Evolutionary conservation across 2,797 vertebrate species (phyloP), one percentile per base, ranked within the genome.

Genomic region (Tarsius wallacei): DNA sequence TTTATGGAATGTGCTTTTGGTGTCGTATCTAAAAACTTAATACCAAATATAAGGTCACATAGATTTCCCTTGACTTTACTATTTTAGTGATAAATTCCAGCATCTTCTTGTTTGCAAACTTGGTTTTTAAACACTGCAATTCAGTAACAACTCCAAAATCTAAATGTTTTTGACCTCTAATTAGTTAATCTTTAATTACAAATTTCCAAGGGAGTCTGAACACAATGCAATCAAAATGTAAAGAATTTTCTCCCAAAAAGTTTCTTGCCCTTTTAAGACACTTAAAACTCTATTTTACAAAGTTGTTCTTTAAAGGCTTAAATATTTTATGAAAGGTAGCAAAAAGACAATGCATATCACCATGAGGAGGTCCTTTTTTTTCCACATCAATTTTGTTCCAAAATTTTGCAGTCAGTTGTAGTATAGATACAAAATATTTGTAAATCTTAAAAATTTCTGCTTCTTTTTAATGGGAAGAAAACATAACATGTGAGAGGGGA

Each of bases 271-370:
- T 28, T 83, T 84, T 59, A 86, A 7, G 5, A 28, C 31, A 84
- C 26, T 82, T 61, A 33, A 84, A 55, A 80, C 12, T 17, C 26
- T 5, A 87, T 49, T 81, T 88, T 57, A 95, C n/a, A 55, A 26
- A 84, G 11, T 36, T 74, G n/a, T 33, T 63, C 15, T 88, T 74
- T 21, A 80, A 80, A 89, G 17, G 8, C 26, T 64, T 89, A 57
- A 93, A 13, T 95, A 64, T 91, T 90, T 95, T 71, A 88, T 57
- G 21, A 59, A 7, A 11, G 24, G 31, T 42, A 77, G 15, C 26
- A 91, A 68, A 87, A 47, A 77, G 47, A 64, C n/a, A 81, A 82
- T 77, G n/a, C 7, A 42, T 82, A n/a, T 21, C 59, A 2, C 8
- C 33, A 24, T 4, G 1, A 36, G 22, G 10, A 47, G 73, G 24